Conservation (phyloP, 35 echinoderm and acorn worm genomes). For the Ophioderma brevispina region DNA sequence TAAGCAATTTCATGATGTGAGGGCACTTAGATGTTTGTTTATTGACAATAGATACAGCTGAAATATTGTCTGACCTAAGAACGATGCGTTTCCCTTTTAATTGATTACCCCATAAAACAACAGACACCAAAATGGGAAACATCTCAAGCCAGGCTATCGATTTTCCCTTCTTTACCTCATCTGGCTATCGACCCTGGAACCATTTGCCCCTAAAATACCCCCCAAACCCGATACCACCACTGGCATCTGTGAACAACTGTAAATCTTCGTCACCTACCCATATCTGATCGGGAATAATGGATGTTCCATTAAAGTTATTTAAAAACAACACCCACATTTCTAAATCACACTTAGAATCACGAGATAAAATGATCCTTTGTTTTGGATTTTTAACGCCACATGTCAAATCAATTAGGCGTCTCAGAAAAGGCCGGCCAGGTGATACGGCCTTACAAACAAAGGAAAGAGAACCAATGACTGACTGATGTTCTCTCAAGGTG, state of each 20-base stretch:
- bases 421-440: too few species aligned
- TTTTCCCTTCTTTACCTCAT: neutral
- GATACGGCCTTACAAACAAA: too few species aligned
- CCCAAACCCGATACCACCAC: neutral
- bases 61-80: neutral
- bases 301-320: neutral
- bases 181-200: neutral
- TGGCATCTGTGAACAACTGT: neutral
- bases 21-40: neutral
- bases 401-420: neutral
- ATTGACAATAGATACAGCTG: neutral
- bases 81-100: neutral
- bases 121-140: neutral
- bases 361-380: too few species aligned
- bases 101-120: neutral
- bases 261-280: neutral
- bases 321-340: too few species aligned
- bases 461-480: too few species aligned
- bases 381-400: too few species aligned
- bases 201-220: neutral
- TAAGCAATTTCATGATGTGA: neutral
- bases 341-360: too few species aligned
- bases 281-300: neutral
- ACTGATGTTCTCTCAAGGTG: too few species aligned
- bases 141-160: neutral